Evolutionary conservation across 2,888 invertebrate species (phyloP).

Genomic region (Epiblema foenella): DNA sequence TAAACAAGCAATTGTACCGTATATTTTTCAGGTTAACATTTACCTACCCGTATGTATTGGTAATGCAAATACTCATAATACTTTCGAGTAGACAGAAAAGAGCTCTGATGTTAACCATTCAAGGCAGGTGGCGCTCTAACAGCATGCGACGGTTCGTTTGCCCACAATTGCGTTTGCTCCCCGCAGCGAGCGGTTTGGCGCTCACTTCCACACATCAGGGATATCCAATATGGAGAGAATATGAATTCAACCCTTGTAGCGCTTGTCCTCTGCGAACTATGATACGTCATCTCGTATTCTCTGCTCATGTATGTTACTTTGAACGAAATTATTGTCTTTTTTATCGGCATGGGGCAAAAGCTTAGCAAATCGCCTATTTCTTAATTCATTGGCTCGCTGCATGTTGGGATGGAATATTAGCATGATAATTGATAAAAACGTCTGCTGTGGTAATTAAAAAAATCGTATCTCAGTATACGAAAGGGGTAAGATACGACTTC

Average conservation of each 20-base stretch:
- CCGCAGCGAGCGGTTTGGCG: constrained; percentile 54
- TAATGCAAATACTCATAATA: constrained; percentile 21
- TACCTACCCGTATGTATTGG: constrained; percentile 1
- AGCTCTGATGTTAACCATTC: constrained; percentile 49
- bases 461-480: too few relatives aligned
- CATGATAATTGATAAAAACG: too few relatives aligned
- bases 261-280: not conserved
- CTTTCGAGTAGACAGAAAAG: constrained; percentile 39
- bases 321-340: too few relatives aligned
- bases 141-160: constrained; percentile 77
- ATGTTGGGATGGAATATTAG: too few relatives aligned
- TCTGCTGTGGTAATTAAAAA: too few relatives aligned
- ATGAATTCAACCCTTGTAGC: constrained; percentile 4
- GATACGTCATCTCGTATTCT: not conserved
- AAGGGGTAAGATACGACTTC: too few relatives aligned
- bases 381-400: not conserved
- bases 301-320: not conserved
- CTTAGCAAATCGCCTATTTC: not conserved
- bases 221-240: constrained; percentile 49
- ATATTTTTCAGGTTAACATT: constrained; percentile 1
- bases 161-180: constrained; percentile 75
- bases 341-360: not conserved
- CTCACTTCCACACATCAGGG: constrained; percentile 48
- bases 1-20: not conserved
- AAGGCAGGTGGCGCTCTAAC: constrained; percentile 71